Conservation (phyloP, 2,113 vertebrate genomes). For the Rhegmatorhina hoffmannsi region DNA sequence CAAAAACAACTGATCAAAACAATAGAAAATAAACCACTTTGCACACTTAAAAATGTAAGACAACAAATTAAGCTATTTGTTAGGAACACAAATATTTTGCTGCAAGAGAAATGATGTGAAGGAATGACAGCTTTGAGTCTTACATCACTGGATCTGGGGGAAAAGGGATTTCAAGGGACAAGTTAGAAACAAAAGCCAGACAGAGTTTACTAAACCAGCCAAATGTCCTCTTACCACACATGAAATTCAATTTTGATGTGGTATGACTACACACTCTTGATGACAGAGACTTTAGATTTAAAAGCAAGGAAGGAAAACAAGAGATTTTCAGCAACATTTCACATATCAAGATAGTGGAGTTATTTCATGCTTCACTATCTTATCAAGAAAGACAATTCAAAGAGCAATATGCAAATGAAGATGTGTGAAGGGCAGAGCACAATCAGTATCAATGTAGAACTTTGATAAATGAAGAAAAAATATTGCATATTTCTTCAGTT, state of each 20-base stretch:
- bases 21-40: background rate
- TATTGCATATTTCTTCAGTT: background rate
- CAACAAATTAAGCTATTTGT: background rate
- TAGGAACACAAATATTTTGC: background rate
- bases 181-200: background rate
- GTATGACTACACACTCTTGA: background rate
- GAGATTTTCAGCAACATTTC: conserved; percentile 14
- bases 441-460: background rate
- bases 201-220: background rate
- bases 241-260: background rate
- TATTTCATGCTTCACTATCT: background rate
- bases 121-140: background rate
- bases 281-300: conserved; percentile 10
- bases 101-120: background rate
- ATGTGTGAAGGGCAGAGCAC: background rate
- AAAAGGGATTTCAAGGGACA: background rate
- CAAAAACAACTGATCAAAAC: background rate
- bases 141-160: background rate
- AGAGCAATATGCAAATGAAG: background rate
- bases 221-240: background rate
- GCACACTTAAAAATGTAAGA: background rate
- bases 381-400: background rate
- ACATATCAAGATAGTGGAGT: background rate
- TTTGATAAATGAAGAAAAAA: background rate
- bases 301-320: background rate